phyloP scores from a whole-genome alignment of 2,113 vertebrate genomes.

The Rynchops niger region DNA sequence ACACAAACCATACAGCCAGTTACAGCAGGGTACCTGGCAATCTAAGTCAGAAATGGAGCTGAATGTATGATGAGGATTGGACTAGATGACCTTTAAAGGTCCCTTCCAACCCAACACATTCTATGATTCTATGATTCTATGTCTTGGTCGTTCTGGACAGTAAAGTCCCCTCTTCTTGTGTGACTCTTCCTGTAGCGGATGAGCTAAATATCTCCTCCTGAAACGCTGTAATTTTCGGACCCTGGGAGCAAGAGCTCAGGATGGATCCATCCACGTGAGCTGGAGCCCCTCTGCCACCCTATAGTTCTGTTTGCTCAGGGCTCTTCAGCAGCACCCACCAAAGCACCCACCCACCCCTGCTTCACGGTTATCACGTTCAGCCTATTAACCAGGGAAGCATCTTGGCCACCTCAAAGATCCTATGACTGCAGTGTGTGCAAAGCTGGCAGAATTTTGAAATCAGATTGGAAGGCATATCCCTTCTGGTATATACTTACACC shows the following conservation, averaged over 20 bases:
- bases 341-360: not conserved
- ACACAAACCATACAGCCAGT: not conserved
- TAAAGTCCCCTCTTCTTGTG: not conserved
- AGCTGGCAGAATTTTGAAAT: not conserved
- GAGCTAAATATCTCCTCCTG: not conserved
- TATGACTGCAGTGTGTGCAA: not conserved
- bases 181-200: not conserved
- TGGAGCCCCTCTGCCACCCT: not conserved
- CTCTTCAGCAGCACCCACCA: not conserved
- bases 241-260: not conserved
- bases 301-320: not conserved
- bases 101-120: no score
- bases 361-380: not conserved
- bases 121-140: no score
- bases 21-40: not conserved
- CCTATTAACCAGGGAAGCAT: not conserved
- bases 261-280: not conserved
- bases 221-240: not conserved
- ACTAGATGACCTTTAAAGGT: no score
- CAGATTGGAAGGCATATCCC: not conserved
- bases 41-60: not conserved
- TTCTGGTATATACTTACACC: not conserved
- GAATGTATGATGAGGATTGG: not conserved
- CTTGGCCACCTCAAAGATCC: not conserved
- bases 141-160: fast-evolving